A percentile compares a stretch with the other conserved stretches of the same genome.
These are phyloP conservation scores for Medauroidea extradentata DNA, from an alignment of 1,140 invertebrate genomes.

Conservation along the genomic window DNA sequence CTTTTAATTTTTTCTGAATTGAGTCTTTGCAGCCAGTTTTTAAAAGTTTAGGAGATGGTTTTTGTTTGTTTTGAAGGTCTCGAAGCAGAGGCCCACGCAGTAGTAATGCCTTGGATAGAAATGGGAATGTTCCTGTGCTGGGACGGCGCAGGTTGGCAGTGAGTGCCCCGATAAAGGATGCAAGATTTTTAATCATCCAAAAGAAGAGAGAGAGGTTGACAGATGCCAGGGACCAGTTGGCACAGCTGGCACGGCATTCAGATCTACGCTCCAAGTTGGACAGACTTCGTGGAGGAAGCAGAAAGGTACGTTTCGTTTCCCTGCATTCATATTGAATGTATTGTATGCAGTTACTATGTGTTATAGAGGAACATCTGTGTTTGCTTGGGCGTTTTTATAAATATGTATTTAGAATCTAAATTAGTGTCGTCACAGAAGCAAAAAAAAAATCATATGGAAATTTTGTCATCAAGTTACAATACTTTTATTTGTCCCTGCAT, in stretches of 20 bases:
- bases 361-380: no score
- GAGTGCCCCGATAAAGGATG: conserved; percentile 49
- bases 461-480: no score
- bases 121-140: background rate
- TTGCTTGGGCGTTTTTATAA: no score
- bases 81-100: background rate
- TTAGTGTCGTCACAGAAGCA: no score
- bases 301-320: conserved; percentile 1
- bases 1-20: no score
- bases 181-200: conserved; percentile 62
- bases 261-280: conserved; percentile 59
- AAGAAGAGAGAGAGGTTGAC: conserved; percentile 59
- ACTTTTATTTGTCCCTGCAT: no score
- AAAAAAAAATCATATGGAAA: no score
- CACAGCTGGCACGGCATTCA: conserved; percentile 57
- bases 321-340: no score
- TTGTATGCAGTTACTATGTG: no score
- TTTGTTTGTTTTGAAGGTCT: background rate
- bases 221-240: conserved; percentile 66
- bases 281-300: conserved; percentile 41
- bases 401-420: no score
- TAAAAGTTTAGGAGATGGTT: no score
- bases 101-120: background rate
- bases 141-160: background rate
- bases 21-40: no score